phyloP scores from a whole-genome alignment of 2,113 vertebrate genomes.

The Helogale parvula region DNA sequence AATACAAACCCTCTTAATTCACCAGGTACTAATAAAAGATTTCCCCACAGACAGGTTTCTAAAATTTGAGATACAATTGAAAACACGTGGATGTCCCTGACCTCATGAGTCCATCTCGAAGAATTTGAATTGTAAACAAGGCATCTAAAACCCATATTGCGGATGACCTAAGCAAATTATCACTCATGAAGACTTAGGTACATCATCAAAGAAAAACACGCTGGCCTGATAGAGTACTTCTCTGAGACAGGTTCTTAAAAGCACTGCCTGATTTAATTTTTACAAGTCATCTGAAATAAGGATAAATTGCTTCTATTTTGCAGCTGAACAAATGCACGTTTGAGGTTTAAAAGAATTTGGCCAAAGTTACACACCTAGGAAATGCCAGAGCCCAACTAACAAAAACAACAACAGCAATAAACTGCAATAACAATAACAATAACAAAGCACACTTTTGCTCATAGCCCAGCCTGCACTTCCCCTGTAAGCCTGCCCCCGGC shows the following conservation, averaged over 20 bases:
- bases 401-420: not conserved
- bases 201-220: not conserved
- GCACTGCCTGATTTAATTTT: constrained; percentile 5
- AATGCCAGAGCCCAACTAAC: not conserved
- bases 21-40: not conserved
- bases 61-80: not conserved
- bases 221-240: not conserved
- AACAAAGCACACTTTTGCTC: not conserved
- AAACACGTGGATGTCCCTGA: not conserved
- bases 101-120: not conserved
- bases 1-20: not conserved
- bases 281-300: not conserved
- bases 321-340: not conserved
- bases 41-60: not conserved
- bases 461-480: not conserved
- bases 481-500: accelerated
- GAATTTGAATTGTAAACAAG: not conserved
- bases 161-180: not conserved
- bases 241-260: not conserved
- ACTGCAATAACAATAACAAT: too few relatives aligned
- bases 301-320: constrained; percentile 6
- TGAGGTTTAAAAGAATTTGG: not conserved
- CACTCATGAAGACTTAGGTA: not conserved
- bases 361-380: not conserved
- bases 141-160: not conserved